Base-by-base conservation (phyloP, 2,113 vertebrate genomes). In the Myrmecophaga tridactyla region DNA sequence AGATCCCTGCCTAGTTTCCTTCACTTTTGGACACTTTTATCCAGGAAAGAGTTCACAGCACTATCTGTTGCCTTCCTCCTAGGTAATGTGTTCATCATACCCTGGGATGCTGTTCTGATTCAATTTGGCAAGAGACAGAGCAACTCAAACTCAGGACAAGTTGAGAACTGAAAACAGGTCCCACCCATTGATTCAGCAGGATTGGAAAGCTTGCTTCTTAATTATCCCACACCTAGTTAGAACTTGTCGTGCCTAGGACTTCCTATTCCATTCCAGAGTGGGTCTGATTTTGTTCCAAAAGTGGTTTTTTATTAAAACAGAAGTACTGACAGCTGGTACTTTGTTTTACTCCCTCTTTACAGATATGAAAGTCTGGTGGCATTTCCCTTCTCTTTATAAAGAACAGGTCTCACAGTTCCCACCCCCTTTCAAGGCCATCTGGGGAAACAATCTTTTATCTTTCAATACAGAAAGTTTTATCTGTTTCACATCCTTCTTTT, bases 271-370 rank as follows among this genome's bases (percentile, higher is more conserved):
- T 78, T 58, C 81, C 69, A 83, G n/a, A 60, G n/a, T 60, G 56
- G 25, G 48, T 94, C 77, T 96, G 60, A 87, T 83, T 97, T 93
- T 97, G 77, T 96, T 97, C 82, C 88, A 89, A 95, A 95, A 69
- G 82, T 97, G 63, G 31, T 86, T 96, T 95, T 60, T 86, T 95
- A 69, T 78, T 73, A 90, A 97, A 94, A 91, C 56, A 91, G 88
- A 94, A 96, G 53, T 82, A 90, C 51, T 58, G 36, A 82, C 88
- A 97, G 81, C 60, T 90, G 90, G 72, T 39, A 67, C n/a, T 56
- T 39, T 60, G 76, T 86, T 95, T 63, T 80, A 92, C 73, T 92
- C 27, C 67, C 60, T 92, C 27, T 86, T 77, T 87, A 46, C 51
- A 51, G 81, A 95, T 82, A 84, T 3, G 48, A 65, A 95, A 78